Evolutionary conservation across 2,113 vertebrate genomes (phyloP), one percentile per base, ranked within the genome.

Genomic region (Pterocles orientalis): DNA sequence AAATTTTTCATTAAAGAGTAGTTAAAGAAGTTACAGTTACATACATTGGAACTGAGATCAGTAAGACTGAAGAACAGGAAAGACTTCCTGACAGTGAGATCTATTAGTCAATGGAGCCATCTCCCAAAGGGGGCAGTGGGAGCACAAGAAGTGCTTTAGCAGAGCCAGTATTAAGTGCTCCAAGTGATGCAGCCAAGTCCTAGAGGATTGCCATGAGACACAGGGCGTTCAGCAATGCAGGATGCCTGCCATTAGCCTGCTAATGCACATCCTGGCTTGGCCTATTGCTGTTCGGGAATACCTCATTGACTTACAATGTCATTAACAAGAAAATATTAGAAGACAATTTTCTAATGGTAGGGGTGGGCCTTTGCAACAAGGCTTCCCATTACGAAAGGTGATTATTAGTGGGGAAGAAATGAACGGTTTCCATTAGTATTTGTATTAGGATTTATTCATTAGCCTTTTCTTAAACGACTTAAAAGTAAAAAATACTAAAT

Each of bases 181-280:
- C 31, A 14, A 80, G 89, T 6, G 75, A 48, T 84, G 66, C 57
- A 73, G 91, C 31, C 91, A 83, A 2, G 69, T 83, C 89, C 84
- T 82, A 21, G 34, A 92, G 89, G 77, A 84, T 2, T 89, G 88
- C 92, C 77, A 5, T 28, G 58, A 83, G 88, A 43, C 82, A 18
- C 10, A 10, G 1, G 0, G 75, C 82, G 82, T 53, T 69, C 58
- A 53, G 90, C 75, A 34, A 5, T 1, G 70, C 88, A 85, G 82
- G 48, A 61, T 3, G 45, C 60, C 45, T 80, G 83, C 95, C 91
- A 92, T 96, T 84, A 95, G 77, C 48, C 71, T 45, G 81, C 92
- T 97, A 96, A 97, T 97, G 96, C 92, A 94, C 86, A 48, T 84
- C 92, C 91, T 78, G 95, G 69, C 83, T 75, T 39, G 76, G 90